Evolutionary conservation across 2,888 invertebrate genomes (phyloP), one percentile per base, ranked within the genome.

Genomic region (Brachyptera risi): DNA sequence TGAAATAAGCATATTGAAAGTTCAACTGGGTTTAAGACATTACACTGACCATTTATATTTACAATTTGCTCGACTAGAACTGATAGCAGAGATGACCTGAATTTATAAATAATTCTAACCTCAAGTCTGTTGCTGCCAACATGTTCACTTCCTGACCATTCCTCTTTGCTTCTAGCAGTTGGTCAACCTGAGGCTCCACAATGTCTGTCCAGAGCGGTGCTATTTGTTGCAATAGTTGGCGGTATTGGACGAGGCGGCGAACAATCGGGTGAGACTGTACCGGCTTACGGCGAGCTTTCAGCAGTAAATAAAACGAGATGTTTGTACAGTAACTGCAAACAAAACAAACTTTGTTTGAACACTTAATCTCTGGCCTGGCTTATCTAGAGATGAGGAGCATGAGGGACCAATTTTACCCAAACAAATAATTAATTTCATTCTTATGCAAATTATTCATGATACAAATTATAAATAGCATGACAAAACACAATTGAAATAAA

Each of bases 181-280:
- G 78, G 67, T 84, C 81, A 64, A 90, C 78, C 75, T 90, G 85
- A 21, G 84, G 83, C 68, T 84, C 80, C 31, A 89, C 79, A 2
- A 86, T 77, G 70, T 86, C 80, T 60, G 83, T 79, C 73, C 86
- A 90, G 58, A 85, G 80, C 9, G 84, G 81, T 66, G 87, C 85
- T 66, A 92, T 75, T 77, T 92, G 85, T 65, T 84, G 81, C 50
- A 93, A 75, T 69, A 93, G 78, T 73, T 90, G 83, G 64, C 87
- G 82, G 70, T 90, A 89, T 71, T 92, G 90, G 62, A 88, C 86
- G 57, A 97, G 78, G 65, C 92, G 81, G 72, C 91, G 90, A 44
- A 92, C 83, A 13, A 96, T 85, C n/a, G 97, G 96, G 79, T 98
- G 97, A 68, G 87, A 86, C 69, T 86, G 83, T 21, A 91, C 80